Conservation (phyloP, 2,797 vertebrate species). For the Loris lydekkerianus region DNA sequence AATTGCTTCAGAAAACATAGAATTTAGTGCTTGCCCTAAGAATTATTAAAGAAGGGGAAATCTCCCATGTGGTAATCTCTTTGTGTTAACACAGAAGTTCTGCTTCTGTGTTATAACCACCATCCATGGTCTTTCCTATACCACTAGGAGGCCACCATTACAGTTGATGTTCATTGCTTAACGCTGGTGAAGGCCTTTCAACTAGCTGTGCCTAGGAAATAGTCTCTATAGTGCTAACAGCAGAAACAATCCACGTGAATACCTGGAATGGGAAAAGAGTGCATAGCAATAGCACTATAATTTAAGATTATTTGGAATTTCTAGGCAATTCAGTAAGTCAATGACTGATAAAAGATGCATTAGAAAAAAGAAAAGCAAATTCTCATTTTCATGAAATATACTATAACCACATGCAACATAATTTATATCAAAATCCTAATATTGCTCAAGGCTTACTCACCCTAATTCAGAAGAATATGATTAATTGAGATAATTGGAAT, state of each 20-base stretch:
- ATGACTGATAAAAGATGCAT: not conserved
- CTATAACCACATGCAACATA: not conserved
- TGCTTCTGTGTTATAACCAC: not conserved
- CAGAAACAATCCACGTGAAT: not conserved
- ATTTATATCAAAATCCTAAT: conserved; percentile 26
- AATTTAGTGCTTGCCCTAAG: conserved; percentile 30
- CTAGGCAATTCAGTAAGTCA: not conserved
- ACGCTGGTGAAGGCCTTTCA: not conserved
- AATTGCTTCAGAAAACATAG: conserved; percentile 64
- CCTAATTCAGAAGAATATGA: conserved; percentile 39
- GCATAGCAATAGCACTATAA: not conserved
- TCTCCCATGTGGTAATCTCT: conserved; percentile 1
- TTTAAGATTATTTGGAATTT: conserved; percentile 55
- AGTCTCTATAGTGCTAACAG: not conserved
- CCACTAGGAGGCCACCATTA: not conserved
- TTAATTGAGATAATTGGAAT: conserved; percentile 8
- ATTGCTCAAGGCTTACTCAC: not conserved
- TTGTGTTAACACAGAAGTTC: not conserved
- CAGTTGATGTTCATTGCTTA: not conserved
- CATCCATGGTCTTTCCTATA: not conserved
- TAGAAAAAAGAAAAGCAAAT: not conserved
- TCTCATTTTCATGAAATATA: not conserved
- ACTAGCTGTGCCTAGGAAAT: not conserved
- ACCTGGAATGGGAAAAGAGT: conserved; percentile 5
- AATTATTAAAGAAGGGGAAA: conserved; percentile 26